phyloP scores from a whole-genome alignment of 2,797 vertebrate genomes.

The Pangasius sanitwongsei region DNA sequence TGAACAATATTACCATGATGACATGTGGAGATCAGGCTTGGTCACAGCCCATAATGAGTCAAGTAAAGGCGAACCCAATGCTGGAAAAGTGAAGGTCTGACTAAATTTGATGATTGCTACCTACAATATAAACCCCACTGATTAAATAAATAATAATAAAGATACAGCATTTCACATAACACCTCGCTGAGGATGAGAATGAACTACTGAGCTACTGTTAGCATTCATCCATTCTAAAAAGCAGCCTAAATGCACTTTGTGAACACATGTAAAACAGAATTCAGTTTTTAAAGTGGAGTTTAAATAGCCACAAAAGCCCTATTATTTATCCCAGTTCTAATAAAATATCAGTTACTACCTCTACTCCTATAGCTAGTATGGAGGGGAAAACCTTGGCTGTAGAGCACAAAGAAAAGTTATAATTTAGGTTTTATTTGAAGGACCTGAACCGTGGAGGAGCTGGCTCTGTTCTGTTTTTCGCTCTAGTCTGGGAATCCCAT shows the following conservation, averaged over 20 bases:
- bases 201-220: constrained; percentile 27
- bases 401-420: constrained; percentile 63
- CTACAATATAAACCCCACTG: not conserved
- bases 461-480: constrained; percentile 53
- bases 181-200: constrained; percentile 1
- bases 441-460: constrained; percentile 68
- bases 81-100: not conserved
- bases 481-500: constrained; percentile 64
- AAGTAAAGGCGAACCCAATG: constrained; percentile 25
- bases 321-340: constrained; percentile 66
- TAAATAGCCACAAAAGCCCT: constrained; percentile 66
- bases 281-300: constrained; percentile 52
- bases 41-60: constrained; percentile 40
- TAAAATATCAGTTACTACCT: constrained; percentile 65
- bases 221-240: constrained; percentile 21
- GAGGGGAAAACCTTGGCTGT: constrained; percentile 60
- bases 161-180: not conserved
- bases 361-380: constrained; percentile 51
- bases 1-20: constrained; percentile 61
- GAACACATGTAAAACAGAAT: constrained; percentile 63
- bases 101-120: not conserved
- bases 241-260: constrained; percentile 8
- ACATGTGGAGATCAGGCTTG: constrained; percentile 53
- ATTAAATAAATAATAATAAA: not conserved
- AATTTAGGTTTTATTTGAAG: constrained; percentile 67